phyloP scores from a whole-genome alignment of 2,888 invertebrate genomes.

The Cryptophagus acutangulus region DNA sequence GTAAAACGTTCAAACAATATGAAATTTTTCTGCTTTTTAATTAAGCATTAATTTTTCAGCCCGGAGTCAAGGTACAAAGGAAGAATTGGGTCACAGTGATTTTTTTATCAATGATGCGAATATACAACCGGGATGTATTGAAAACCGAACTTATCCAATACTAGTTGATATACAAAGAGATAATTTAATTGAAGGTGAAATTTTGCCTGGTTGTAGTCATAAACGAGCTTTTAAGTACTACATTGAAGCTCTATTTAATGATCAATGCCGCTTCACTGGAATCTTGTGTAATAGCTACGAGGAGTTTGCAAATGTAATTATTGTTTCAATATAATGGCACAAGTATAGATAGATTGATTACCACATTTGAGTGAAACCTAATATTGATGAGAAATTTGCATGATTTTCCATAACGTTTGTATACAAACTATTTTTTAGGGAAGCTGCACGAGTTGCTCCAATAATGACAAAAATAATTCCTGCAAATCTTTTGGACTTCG shows the following conservation, averaged over 20 bases:
- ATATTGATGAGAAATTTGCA: too few species aligned
- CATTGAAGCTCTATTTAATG: conserved; percentile 40
- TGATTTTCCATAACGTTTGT: not conserved
- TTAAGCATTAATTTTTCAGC: conserved; percentile 23
- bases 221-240: conserved; percentile 48
- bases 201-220: conserved; percentile 46
- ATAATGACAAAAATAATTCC: conserved; percentile 22
- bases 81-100: conserved; percentile 44
- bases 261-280: conserved; percentile 44
- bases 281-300: conserved; percentile 39
- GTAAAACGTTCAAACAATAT: too few species aligned
- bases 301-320: conserved; percentile 35
- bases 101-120: conserved; percentile 45
- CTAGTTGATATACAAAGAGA: conserved; percentile 36
- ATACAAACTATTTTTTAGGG: conserved; percentile 30
- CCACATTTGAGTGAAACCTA: conserved; percentile 6
- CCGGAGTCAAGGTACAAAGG: conserved; percentile 43
- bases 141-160: conserved; percentile 29
- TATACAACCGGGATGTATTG: conserved; percentile 44
- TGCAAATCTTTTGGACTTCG: conserved; percentile 41
- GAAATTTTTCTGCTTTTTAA: conserved; percentile 6
- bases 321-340: too few species aligned
- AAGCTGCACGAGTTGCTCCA: conserved; percentile 36
- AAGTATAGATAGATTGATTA: too few species aligned
- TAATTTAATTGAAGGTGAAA: conserved; percentile 37